Conservation (phyloP, 2,888 invertebrate genomes). For the Scaptomyza polygonia region DNA sequence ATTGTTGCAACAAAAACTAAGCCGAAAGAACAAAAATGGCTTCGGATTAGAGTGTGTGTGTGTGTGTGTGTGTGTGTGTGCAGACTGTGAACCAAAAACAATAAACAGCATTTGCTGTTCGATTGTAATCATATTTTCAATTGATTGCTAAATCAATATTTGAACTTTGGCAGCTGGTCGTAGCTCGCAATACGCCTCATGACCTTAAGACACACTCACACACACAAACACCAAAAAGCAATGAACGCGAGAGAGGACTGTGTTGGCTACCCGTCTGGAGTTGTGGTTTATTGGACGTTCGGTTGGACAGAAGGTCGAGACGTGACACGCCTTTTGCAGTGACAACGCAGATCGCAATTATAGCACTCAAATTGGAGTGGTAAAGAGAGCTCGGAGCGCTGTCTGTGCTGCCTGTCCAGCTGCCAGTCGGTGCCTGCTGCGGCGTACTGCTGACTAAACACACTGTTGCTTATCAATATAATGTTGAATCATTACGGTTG, state of each 20-base stretch:
- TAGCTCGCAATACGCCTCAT: conserved; percentile 22
- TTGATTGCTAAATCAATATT: conserved; percentile 74
- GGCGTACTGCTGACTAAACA: conserved; percentile 30
- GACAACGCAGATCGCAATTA: conserved; percentile 62
- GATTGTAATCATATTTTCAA: conserved; percentile 57
- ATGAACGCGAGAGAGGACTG: conserved; percentile 7
- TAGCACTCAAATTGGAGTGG: conserved; percentile 34
- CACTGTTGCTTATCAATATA: conserved; percentile 54
- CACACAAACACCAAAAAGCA: conserved; percentile 9
- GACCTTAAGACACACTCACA: conserved; percentile 7
- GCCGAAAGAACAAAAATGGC: conserved; percentile 28
- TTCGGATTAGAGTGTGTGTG: not conserved
- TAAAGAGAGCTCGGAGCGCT: conserved; percentile 9
- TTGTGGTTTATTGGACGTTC: conserved; percentile 29
- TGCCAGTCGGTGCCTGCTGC: conserved; percentile 46
- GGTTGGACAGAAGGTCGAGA: not conserved
- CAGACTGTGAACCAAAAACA: conserved; percentile 4
- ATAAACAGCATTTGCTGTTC: conserved; percentile 41
- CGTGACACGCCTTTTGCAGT: conserved; percentile 56
- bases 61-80: conserved; percentile 2
- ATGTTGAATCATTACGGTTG: conserved; percentile 75
- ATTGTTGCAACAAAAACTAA: conserved; percentile 36
- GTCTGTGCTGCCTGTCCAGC: conserved; percentile 39
- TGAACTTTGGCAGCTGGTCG: conserved; percentile 55
- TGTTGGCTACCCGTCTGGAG: conserved; percentile 18